Evolutionary conservation across 2,888 invertebrate genomes (phyloP), one percentile per base, ranked within the genome.

Genomic region (Megastigmus dorsalis): DNA sequence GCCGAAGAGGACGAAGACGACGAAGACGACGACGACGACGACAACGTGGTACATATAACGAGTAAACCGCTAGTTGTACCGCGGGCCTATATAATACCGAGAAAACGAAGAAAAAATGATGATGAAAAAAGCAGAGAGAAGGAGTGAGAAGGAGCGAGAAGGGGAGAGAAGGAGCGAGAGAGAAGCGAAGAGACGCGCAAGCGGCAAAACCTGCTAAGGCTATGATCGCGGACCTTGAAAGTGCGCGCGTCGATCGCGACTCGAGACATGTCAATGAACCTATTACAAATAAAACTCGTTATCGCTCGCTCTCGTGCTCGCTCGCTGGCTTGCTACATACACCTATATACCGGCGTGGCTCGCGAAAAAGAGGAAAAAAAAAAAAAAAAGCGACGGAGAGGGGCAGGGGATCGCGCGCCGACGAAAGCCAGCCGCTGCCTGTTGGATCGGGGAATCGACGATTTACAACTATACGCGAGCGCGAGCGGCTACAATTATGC

Each of bases 141-240:
- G 18, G 26, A 6, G n/a, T 18, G 48, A 48, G 33, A 36, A 33
- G 28, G 18, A 36, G 18, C 41, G 41, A 43, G 48, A 13, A 15
- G 23, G 26, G 33, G 38, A 57, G 54, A 9, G n/a, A 80, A n/a
- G 55, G 28, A 30, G 55, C 54, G 20, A 33, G 80, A 81, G 71
- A 74, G 43, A 38, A 18, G 52, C 23, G 23, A 80, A 81, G 71
- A 74, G 43, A 38, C 28, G 52, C 23, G 23, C 18, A n/a, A n/a
- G 45, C 15, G n/a, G 57, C 55, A 81, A 82, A 84, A 83, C 81
- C 79, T 79, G 79, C 78, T 38, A 43, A 20, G 26, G 55, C 43
- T 30, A 81, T n/a, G 0, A n/a, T n/a, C 41, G 80, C 83, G 83
- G 85, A 84, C 85, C 85, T 85, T 85, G 85, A 83, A 81, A 82